Evolutionary conservation across 2,797 vertebrate genomes (phyloP), one percentile per base, ranked within the genome.

Genomic region (Hippopotamyrus pictus): DNA sequence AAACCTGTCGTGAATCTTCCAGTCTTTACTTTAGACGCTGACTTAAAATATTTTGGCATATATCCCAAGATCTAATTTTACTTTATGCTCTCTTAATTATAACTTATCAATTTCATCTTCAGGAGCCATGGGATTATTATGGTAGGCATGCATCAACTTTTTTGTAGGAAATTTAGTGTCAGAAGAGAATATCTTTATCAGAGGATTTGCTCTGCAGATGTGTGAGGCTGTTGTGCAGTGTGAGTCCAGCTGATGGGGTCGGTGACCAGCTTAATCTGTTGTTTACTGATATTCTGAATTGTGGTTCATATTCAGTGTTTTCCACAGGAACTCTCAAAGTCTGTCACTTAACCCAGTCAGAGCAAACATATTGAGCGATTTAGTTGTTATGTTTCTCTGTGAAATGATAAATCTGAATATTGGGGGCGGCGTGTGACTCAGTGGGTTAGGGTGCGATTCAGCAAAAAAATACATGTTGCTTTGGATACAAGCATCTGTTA

Each of bases 11-110:
- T 87, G 89, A 50, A 44, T 83, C 90, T 88, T 53, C 89, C 46
- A 25, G 41, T 90, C 62, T 76, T 50, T 53, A 91, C 89, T 91
- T 93, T 91, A 91, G 90, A 92, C 92, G 88, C 91, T 91, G 86
- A 93, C 90, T 88, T 50, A 33, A 87, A 90, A 94, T 89, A 86
- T 50, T 88, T 90, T 94, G 93, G 93, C 93, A 84, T 59, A 3
- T 12, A 90, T 94, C 93, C 93, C 90, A 84, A 90, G 89, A 48
- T n/a, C 87, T 88, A 90, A 88, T 91, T 90, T 89, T 73, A 88
- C 79, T 89, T 88, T 44, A n/a, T 25, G 86, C 89, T 89, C 57
- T 53, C 53, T 88, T 91, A 91, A 93, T 92, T 89, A 90, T 88
- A 92, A 88, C 89, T 87, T 90, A 90, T 91, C 41, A 91, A 90